Evolutionary conservation across 2,797 vertebrate species (phyloP), one percentile per base, ranked within the genome.

Genomic region (Malurus splendens): DNA sequence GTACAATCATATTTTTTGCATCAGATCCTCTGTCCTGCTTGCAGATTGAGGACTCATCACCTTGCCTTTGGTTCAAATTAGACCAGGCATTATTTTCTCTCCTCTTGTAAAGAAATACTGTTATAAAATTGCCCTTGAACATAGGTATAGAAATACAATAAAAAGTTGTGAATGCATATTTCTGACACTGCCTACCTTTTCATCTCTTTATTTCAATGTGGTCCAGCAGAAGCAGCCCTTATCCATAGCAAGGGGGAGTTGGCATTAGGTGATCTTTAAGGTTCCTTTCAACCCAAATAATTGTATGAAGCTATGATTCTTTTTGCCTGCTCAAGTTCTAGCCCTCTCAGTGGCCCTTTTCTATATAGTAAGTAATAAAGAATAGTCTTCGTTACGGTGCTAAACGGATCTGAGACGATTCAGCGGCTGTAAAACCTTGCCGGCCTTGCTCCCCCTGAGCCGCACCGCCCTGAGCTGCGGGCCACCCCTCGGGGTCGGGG

Each of bases 321-420:
- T 80, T 71, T 44, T 51, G 25, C 20, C 30, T 71, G 24, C 39
- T 25, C 23, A 41, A 17, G 12, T 70, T 89, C 32, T 7, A 87
- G 54, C 6, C 7, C 15, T 38, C 19, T 71, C 62, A 59, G 44
- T 1, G 18, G 9, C 19, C 3, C 6, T 56, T 64, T 77, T 60
- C 27, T 27, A 12, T 7, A 24, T 0, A 5, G 10, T 3, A 23
- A 0, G 3, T 9, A 57, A 68, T 4, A 54, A 76, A 72, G 18
- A 47, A 9, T 7, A 0, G 1, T 14, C 36, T 12, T 38, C 18
- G 8, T 27, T 24, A 18, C 0, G 16, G 23, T 0, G 0, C 12
- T 30, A 15, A 0, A 8, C 23, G 2, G 24, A 23, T 27, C 27
- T 41, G 50, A 20, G 57, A 19, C 0, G 3, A 36, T 1, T 8